These are phyloP conservation scores for Periplaneta americana DNA, from an alignment of 1,140 invertebrate species.

Conservation along the genomic window DNA sequence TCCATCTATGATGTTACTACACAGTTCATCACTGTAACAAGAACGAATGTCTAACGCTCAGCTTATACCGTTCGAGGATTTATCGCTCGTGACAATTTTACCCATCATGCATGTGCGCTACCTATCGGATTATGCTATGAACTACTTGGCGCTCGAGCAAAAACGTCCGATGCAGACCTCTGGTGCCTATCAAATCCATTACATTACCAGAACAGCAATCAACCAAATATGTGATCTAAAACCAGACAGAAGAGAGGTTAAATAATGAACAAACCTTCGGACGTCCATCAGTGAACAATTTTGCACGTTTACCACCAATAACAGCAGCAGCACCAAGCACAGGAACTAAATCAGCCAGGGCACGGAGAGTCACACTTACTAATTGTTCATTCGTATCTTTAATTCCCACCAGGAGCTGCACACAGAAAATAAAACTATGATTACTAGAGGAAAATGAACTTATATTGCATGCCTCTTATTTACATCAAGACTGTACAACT, in stretches of 20 bases:
- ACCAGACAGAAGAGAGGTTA: neutral
- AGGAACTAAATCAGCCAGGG: conserved; percentile 74
- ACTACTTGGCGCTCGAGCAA: no score
- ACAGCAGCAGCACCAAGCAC: conserved; percentile 73
- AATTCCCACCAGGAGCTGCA: conserved; percentile 71
- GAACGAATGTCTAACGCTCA: no score
- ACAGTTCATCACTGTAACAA: no score
- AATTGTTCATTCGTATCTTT: conserved; percentile 75
- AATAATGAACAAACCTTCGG: conserved; percentile 41
- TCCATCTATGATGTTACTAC: no score
- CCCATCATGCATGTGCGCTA: no score
- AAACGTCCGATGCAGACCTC: no score
- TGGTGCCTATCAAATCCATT: neutral
- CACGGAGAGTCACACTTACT: conserved; percentile 69
- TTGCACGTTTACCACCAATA: conserved; percentile 70
- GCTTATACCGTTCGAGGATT: no score
- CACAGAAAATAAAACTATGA: conserved; percentile 2
- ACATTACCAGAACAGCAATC: neutral
- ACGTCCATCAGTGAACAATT: conserved; percentile 75
- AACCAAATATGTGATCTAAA: neutral
- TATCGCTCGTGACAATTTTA: no score
- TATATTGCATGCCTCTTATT: no score
- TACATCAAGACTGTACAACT: no score
- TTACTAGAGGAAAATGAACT: no score
- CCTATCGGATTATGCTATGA: no score